Base-by-base conservation (phyloP, 2,113 vertebrate genomes). In the Ammodytes marinus region DNA sequence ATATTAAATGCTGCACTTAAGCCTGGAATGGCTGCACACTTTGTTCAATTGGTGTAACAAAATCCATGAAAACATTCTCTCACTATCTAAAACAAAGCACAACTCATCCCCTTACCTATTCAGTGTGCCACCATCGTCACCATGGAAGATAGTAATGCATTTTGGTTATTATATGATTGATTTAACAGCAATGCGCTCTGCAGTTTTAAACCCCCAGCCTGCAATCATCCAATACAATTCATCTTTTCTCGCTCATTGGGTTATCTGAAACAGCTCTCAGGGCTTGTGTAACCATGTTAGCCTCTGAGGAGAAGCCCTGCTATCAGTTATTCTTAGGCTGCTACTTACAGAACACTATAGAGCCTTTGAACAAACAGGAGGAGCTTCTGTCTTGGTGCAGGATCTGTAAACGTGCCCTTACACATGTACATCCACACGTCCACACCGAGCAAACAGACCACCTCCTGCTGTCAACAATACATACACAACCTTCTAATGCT, bases 221-320 rank as follows among this genome's bases (percentile, higher is more conserved):
- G 73, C 66, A 60, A 82, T 75, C 66, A 59, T 52, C 53, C 72
- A 14, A 7, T 69, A 73, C 66, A 88, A 85, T 91, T 87, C 84
- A 85, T 90, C 83, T 83, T 43, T 6, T 4, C 77, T 54, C 11
- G 5, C 64, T 90, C 85, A 89, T 90, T 85, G 67, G 82, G 92
- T 92, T 88, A 93, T 49, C 40, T 58, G 83, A 86, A 87, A 81
- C 81, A 78, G 85, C 82, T 88, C 74, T 77, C 9, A 11, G 77
- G 77, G 83, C 85, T 84, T 19, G 74, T 78, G 77, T 88, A 91
- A 93, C 84, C 57, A n/a, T 5, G 78, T 91, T 86, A 81, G 67
- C 76, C 77, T 88, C 71, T 19, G 79, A 87, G 74, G 87, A 91
- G 80, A 90, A 86, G 86, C 83, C 66, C 49, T 27, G 84, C 72